Conservation (phyloP, 2,797 vertebrate genomes). For the Aquila chrysaetos region DNA sequence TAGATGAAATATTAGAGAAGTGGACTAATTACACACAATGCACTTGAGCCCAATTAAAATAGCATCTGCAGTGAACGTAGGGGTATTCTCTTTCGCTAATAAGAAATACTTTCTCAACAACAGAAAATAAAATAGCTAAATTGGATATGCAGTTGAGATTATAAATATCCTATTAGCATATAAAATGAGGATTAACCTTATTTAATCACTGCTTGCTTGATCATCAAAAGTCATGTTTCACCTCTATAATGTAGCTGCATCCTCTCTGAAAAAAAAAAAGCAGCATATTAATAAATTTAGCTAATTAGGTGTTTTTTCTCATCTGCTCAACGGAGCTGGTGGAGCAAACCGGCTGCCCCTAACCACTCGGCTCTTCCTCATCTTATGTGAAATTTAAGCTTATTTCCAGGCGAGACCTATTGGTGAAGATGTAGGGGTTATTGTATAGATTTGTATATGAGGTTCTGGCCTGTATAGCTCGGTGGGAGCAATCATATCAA, state of each 20-base stretch:
- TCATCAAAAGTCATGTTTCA: constrained; percentile 74
- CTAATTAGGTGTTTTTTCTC: constrained; percentile 56
- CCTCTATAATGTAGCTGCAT: constrained; percentile 66
- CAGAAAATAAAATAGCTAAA: constrained; percentile 80
- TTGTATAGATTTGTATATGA: rapidly evolving
- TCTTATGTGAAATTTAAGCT: background rate
- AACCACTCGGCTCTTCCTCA: background rate
- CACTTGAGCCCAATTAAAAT: constrained; percentile 79
- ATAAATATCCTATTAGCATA: constrained; percentile 81
- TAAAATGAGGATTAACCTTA: constrained; percentile 80
- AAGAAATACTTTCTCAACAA: constrained; percentile 79
- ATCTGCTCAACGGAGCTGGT: constrained; percentile 48
- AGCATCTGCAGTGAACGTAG: constrained; percentile 72
- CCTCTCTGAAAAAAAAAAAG: constrained; percentile 17
- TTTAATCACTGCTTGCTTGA: constrained; percentile 75
- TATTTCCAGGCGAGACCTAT: background rate
- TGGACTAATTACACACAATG: constrained; percentile 77
- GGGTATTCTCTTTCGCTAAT: constrained; percentile 73
- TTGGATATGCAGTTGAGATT: constrained; percentile 79
- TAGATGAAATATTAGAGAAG: constrained; percentile 80
- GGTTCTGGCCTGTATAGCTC: background rate
- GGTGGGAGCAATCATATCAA: background rate
- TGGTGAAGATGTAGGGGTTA: background rate
- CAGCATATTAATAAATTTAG: constrained; percentile 65
- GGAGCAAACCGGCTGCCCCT: background rate